A percentile compares a stretch with the other conserved stretches of the same genome.
phyloP scores from a whole-genome alignment of 2,113 vertebrate species.

The Pavo muticus region DNA sequence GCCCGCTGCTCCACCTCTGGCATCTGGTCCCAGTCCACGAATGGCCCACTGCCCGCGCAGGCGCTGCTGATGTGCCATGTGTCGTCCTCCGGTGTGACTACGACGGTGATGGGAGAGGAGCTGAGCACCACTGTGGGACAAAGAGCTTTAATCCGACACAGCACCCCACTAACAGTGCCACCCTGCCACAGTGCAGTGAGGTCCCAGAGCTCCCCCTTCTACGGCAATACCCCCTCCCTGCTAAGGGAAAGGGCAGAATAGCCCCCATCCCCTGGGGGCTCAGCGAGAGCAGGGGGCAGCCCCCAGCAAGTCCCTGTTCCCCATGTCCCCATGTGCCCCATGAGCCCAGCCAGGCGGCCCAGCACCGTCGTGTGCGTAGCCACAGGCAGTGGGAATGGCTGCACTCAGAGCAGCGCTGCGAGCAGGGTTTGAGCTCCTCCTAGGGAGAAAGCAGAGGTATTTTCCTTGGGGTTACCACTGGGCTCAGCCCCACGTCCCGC shows the following conservation, averaged over 20 bases:
- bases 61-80: slow-evolving; percentile 79
- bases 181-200: not conserved
- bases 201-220: not conserved
- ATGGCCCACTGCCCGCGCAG: slow-evolving; percentile 80
- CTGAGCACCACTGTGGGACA: slow-evolving; percentile 59
- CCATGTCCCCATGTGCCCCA: fast-evolving
- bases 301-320: not conserved
- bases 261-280: fast-evolving
- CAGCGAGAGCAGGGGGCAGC: not conserved
- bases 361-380: not conserved
- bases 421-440: slow-evolving; percentile 35
- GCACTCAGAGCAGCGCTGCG: not conserved
- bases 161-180: not conserved
- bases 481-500: not conserved
- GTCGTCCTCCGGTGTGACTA: slow-evolving; percentile 81
- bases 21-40: slow-evolving; percentile 89
- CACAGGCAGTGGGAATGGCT: not conserved
- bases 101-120: slow-evolving; percentile 71
- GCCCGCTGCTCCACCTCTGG: slow-evolving; percentile 56
- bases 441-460: not conserved
- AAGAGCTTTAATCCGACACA: not conserved
- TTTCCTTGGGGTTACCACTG: not conserved
- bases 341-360: fast-evolving
- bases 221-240: not conserved
- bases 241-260: not conserved